Evolutionary conservation across 2,113 vertebrate species (phyloP).

Genomic region (Ursus arctos): DNA sequence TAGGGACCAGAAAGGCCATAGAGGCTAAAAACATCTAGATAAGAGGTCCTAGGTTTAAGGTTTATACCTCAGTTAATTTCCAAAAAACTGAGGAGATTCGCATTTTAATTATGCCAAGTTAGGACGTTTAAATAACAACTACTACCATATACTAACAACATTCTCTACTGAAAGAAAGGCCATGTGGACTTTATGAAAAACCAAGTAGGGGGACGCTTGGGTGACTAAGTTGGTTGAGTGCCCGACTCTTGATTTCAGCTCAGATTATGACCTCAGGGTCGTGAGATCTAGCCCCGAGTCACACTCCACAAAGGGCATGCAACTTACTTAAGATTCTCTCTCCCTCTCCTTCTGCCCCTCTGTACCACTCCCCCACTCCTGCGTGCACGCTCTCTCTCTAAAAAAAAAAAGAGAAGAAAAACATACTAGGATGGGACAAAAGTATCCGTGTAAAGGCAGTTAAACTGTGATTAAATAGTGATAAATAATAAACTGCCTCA

Average conservation of each 20-base stretch:
- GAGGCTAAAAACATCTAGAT: background rate
- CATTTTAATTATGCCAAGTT: background rate
- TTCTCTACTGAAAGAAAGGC: constrained; percentile 30
- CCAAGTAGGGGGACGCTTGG: background rate
- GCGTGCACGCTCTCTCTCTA: background rate
- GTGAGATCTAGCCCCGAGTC: background rate
- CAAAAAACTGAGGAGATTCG: background rate
- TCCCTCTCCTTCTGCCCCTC: background rate
- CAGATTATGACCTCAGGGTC: background rate
- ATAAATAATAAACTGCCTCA: background rate
- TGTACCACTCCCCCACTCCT: background rate
- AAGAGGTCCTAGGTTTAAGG: background rate
- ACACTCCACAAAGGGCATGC: background rate
- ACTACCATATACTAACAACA: background rate
- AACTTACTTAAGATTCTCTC: background rate
- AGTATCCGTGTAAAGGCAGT: background rate
- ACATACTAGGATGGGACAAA: background rate
- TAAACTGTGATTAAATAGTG: background rate
- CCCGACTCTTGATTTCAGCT: background rate
- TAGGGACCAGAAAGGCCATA: background rate
- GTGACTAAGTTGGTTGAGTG: background rate
- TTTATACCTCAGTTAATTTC: background rate
- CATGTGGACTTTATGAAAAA: background rate
- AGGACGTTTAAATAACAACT: background rate
- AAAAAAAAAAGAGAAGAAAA: background rate